Evolutionary conservation across 37 sponge, comb jelly and placozoan species (phyloP).

Genomic region (Aphrocallistes beatrix): DNA sequence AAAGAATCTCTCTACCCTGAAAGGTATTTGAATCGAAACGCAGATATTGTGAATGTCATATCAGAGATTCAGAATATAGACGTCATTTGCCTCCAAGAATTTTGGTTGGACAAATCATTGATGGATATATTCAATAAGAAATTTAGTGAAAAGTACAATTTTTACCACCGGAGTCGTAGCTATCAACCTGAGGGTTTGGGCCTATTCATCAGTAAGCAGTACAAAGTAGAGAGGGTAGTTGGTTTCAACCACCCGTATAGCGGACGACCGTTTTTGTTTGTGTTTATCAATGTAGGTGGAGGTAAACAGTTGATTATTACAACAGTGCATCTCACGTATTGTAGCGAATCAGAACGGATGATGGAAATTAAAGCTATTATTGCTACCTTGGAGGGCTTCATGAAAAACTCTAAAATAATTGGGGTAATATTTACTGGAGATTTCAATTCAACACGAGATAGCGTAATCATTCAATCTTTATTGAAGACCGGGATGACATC

Average conservation of each 20-base stretch:
- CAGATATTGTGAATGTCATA: neutral
- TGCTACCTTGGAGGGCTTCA: neutral
- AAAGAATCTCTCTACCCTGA: neutral
- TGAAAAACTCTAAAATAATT: neutral
- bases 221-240: neutral
- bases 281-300: neutral
- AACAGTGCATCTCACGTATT: neutral
- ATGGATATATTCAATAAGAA: neutral
- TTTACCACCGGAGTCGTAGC: neutral
- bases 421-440: neutral
- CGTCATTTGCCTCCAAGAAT: neutral
- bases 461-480: neutral
- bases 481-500: neutral
- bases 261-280: neutral
- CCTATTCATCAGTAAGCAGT: neutral
- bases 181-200: neutral
- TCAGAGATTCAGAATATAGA: neutral
- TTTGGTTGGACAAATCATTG: neutral
- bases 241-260: neutral
- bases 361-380: neutral
- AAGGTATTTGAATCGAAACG: neutral
- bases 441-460: slow-evolving; percentile 1
- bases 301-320: neutral
- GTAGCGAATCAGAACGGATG: neutral
- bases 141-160: slow-evolving; percentile 4